Base-by-base conservation (phyloP, 2,797 vertebrate species). In the Cyprinella venusta region DNA sequence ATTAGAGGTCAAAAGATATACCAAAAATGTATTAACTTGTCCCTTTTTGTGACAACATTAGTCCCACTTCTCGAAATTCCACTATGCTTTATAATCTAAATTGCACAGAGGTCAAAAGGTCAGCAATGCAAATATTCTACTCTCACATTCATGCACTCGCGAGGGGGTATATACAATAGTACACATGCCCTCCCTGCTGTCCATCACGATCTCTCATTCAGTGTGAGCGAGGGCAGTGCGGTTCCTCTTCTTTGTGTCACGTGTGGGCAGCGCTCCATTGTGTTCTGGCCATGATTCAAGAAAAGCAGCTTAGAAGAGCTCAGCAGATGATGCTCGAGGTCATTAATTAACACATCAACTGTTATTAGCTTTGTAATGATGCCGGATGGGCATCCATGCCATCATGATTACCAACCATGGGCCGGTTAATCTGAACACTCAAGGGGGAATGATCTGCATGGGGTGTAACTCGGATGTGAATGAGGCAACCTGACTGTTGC, bases 271-370 rank as follows among this genome's bases (percentile, higher is more conserved):
- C 8, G 18, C 71, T 65, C 67, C 15, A 65, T 45, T 63, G 54
- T 74, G 26, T 42, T 74, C 21, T 74, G 52, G 72, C 52, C 33
- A 21, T 1, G 13, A 18, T 59, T 76, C 72, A 76, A 76, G 72
- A 76, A 76, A 76, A 76, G 36, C 72, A 5, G 52, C 72, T 76
- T 76, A 76, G 36, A 76, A 59, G 54, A 76, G 52, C 72, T 76
- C 52, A 76, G 72, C 72, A 59, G 72, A 74, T 54, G 89, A 92
- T 90, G 90, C 92, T 88, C 88, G 90, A 92, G 92, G 91, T 93
- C 90, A 91, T 93, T 93, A 92, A 93, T 93, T 93, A 93, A 92
- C 91, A 92, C 91, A 91, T 90, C 91, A 90, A 84, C 90, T 89
- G 91, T 91, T 93, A 94, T 93, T 94, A 92, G 90, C 90, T 89